Percentiles rank a stretch among this genome's conserved stretches.
Conservation (phyloP, 2,113 vertebrate species). For the Misgurnus mizolepis region DNA sequence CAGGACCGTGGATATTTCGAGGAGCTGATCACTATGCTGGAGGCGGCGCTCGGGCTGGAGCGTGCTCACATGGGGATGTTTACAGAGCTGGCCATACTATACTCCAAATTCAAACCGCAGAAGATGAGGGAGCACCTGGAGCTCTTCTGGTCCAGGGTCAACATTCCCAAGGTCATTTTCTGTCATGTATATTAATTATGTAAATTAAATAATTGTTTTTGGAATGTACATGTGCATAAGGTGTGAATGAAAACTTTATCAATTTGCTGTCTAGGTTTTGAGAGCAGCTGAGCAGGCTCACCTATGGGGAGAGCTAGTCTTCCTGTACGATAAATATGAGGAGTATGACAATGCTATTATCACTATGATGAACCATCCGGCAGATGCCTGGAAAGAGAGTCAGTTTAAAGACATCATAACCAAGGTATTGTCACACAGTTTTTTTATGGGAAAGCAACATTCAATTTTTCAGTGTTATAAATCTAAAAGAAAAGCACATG, state of each 20-base stretch:
- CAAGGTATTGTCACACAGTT: constrained; percentile 77
- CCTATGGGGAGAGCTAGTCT: constrained; percentile 96
- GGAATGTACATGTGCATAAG: not conserved
- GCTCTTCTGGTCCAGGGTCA: constrained; percentile 98
- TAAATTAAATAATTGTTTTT: too few species aligned
- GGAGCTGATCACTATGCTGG: constrained; percentile 98
- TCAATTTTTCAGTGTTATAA: not conserved
- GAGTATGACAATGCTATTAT: constrained; percentile 99
- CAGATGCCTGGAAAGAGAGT: constrained; percentile 98
- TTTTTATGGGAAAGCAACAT: not conserved
- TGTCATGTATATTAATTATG: too few species aligned
- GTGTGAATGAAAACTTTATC: not conserved
- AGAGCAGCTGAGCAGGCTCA: constrained; percentile 98
- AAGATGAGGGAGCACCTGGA: constrained; percentile 99
- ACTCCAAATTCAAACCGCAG: constrained; percentile 99
- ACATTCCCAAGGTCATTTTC: constrained; percentile 91
- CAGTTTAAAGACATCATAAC: constrained; percentile 99
- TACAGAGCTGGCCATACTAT: constrained; percentile 96
- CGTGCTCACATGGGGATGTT: constrained; percentile 99
- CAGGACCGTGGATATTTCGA: constrained; percentile 99
- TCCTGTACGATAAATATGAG: constrained; percentile 99
- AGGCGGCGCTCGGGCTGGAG: constrained; percentile 93
- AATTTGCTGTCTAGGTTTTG: constrained; percentile 81
- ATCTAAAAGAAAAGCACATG: not conserved
- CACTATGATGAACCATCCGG: constrained; percentile 99